A percentile compares a stretch with the other conserved stretches of the same genome.
phyloP scores from a whole-genome alignment of 2,113 vertebrate species.

The Nicator chloris region DNA sequence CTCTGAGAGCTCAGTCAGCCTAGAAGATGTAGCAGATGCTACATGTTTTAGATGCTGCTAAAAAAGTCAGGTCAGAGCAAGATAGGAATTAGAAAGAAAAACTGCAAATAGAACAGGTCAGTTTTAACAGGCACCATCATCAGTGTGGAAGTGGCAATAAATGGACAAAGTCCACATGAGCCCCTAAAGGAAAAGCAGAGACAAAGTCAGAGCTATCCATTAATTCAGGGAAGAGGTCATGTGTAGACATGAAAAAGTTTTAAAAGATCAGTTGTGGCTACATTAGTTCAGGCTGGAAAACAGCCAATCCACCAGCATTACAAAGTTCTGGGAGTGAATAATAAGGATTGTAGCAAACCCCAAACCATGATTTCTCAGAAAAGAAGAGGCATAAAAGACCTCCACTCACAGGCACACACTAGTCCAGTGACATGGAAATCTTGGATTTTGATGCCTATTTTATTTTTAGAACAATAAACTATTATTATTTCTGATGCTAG shows the following conservation, averaged over 20 bases:
- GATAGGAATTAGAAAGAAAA: neutral
- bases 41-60: too few relatives aligned
- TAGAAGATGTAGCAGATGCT: neutral
- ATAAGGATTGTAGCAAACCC: neutral
- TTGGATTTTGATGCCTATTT: neutral
- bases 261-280: neutral
- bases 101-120: neutral
- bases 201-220: neutral
- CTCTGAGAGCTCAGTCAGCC: neutral
- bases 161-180: accelerated
- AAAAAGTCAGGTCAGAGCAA: neutral
- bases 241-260: neutral
- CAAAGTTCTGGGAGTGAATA: neutral
- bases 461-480: neutral
- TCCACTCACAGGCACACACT: accelerated
- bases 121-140: neutral
- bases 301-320: neutral
- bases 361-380: neutral
- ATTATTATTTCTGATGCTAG: neutral
- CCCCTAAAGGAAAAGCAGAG: neutral
- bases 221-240: neutral
- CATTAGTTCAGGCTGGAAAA: neutral
- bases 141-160: neutral
- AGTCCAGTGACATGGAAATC: neutral
- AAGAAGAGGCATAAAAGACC: neutral